These are phyloP conservation scores for Nettapus auritus DNA, from an alignment of 2,113 vertebrate species.

Conservation along the genomic window DNA sequence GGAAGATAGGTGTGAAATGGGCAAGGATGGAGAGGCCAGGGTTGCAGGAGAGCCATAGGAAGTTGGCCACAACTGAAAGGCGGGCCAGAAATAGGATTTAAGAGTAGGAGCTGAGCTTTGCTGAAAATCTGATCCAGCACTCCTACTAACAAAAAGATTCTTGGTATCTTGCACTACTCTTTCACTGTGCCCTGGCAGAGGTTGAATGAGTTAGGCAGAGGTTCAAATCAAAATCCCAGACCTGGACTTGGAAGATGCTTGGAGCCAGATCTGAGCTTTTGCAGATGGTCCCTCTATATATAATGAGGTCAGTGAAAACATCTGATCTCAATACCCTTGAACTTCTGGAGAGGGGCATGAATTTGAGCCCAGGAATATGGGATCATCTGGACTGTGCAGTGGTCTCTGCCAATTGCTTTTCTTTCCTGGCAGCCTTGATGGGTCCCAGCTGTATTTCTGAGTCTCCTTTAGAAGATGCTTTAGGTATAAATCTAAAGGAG, in stretches of 20 bases:
- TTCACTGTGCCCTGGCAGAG: constrained; percentile 38
- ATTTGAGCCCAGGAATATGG: constrained; percentile 21
- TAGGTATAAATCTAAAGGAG: neutral
- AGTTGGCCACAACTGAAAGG: neutral
- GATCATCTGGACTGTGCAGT: constrained; percentile 18
- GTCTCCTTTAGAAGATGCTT: constrained; percentile 18
- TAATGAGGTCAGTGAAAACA: constrained; percentile 62
- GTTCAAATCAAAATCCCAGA: constrained; percentile 40
- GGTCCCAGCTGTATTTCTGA: neutral
- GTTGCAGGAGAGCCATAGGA: neutral
- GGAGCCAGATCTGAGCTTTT: constrained; percentile 51
- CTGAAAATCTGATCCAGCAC: neutral
- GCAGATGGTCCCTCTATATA: constrained; percentile 42
- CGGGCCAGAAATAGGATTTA: neutral
- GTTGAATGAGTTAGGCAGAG: constrained; percentile 9
- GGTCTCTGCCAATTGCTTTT: constrained; percentile 22
- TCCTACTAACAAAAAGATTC: neutral
- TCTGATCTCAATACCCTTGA: constrained; percentile 57
- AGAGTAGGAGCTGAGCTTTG: neutral
- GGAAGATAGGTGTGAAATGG: neutral
- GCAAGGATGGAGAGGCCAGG: neutral
- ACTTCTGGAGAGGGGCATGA: constrained; percentile 14
- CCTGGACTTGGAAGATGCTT: constrained; percentile 8
- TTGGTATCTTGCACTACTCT: neutral
- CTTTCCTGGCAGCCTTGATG: constrained; percentile 20